Evolutionary conservation across 1,140 invertebrate species (phyloP).

Genomic region (Drosophila nannoptera): DNA sequence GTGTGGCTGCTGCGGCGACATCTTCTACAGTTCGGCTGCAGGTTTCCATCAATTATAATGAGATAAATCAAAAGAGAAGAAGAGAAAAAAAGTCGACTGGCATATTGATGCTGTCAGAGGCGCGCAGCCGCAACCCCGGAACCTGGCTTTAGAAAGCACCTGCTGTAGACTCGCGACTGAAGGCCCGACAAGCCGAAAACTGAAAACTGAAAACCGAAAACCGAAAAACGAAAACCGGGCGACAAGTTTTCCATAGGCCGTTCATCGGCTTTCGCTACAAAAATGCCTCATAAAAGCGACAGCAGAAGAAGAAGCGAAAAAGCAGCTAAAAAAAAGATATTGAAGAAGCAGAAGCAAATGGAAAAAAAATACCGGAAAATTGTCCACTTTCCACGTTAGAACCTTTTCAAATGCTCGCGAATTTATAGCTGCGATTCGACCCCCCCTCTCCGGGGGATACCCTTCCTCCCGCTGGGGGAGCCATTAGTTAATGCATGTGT

Average conservation of each 20-base stretch:
- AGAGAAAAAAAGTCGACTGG: conserved; percentile 28
- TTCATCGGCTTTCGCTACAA: conserved; percentile 69
- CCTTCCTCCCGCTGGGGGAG: no score
- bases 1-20: conserved; percentile 7
- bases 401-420: no score
- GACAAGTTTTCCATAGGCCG: conserved; percentile 69
- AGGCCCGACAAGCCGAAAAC: conserved; percentile 35
- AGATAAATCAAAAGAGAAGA: conserved; percentile 62
- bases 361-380: conserved; percentile 24
- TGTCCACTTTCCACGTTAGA: no score
- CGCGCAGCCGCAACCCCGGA: conserved; percentile 30
- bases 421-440: no score
- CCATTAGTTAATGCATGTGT: no score
- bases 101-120: conserved; percentile 37
- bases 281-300: conserved; percentile 71
- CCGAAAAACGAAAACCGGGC: conserved; percentile 33
- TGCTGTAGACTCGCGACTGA: conserved; percentile 53
- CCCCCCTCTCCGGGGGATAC: no score
- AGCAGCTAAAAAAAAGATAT: conserved; percentile 32
- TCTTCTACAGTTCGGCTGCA: conserved; percentile 46
- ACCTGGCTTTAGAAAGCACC: conserved; percentile 64
- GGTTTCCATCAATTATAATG: conserved; percentile 71
- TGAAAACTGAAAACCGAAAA: conserved; percentile 21
- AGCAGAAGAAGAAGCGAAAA: conserved; percentile 20
- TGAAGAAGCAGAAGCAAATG: conserved; percentile 43